Percentiles rank a stretch among this genome's conserved stretches.
phyloP scores from a whole-genome alignment of 2,888 invertebrate genomes.

The Apamea sordens region DNA sequence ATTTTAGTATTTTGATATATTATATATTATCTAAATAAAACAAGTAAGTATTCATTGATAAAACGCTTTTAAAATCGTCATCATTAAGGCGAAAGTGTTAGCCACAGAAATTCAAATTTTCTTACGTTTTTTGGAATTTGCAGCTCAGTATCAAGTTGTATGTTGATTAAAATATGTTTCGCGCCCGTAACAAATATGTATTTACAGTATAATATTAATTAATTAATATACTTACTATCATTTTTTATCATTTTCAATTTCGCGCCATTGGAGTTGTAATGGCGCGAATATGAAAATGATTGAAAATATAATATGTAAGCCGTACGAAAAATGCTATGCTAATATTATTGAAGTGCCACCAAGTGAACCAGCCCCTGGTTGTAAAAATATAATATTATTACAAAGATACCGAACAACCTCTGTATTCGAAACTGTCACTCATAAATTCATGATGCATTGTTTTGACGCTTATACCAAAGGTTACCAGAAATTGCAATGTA shows the following conservation, averaged over 20 bases:
- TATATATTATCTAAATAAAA: background rate
- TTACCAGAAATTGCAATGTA: slow-evolving; percentile 5
- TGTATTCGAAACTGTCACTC: background rate
- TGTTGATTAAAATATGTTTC: background rate
- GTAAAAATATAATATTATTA: background rate
- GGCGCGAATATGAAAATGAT: background rate
- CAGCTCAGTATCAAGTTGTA: background rate
- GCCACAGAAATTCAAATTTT: background rate
- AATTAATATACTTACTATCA: no score
- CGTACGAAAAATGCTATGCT: background rate
- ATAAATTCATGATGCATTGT: background rate
- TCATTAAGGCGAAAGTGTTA: background rate
- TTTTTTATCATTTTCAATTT: background rate
- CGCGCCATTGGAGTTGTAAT: background rate
- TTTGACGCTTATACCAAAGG: background rate
- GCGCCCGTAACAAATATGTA: background rate
- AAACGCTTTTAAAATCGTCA: background rate
- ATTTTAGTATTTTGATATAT: background rate
- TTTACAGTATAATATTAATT: background rate
- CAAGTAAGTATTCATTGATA: background rate
- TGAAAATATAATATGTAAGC: background rate
- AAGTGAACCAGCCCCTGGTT: background rate
- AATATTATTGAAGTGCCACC: background rate
- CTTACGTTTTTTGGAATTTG: background rate
- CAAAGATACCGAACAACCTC: background rate